phyloP scores from a whole-genome alignment of 2,888 invertebrate genomes.

The Ornithoptera priamus region DNA sequence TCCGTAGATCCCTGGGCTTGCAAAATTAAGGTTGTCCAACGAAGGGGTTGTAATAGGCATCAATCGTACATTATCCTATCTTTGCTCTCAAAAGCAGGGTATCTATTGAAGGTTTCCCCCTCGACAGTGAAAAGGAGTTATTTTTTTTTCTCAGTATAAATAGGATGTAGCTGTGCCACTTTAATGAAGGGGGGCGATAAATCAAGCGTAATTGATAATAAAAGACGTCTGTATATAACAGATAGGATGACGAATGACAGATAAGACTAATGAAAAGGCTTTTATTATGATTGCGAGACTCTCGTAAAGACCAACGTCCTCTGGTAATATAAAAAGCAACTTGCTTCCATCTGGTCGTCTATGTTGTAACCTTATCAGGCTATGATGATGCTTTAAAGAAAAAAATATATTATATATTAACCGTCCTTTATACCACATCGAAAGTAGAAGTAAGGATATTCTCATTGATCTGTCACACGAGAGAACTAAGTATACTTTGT shows the following conservation, averaged over 20 bases:
- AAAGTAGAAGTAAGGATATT: no score
- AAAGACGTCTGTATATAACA: conserved; percentile 3
- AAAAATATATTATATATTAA: background rate
- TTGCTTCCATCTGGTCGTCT: background rate
- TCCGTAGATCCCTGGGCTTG: no score
- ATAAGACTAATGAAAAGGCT: conserved; percentile 11
- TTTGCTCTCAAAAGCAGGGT: no score
- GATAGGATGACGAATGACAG: conserved; percentile 5
- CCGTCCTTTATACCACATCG: no score
- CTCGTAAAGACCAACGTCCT: conserved; percentile 1
- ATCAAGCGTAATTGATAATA: conserved; percentile 4
- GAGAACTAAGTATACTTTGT: no score
- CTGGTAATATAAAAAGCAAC: background rate
- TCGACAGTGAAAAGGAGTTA: no score
- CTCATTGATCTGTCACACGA: no score
- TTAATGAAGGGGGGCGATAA: background rate
- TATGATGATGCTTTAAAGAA: background rate
- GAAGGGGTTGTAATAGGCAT: no score
- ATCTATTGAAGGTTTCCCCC: no score
- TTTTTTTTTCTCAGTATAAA: background rate
- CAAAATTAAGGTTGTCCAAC: no score
- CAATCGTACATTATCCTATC: no score
- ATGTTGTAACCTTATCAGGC: background rate
- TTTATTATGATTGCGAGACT: conserved; percentile 10
- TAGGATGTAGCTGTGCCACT: background rate